Base-by-base conservation (phyloP, 1,140 invertebrate genomes). In the Antheraea mylitta region DNA sequence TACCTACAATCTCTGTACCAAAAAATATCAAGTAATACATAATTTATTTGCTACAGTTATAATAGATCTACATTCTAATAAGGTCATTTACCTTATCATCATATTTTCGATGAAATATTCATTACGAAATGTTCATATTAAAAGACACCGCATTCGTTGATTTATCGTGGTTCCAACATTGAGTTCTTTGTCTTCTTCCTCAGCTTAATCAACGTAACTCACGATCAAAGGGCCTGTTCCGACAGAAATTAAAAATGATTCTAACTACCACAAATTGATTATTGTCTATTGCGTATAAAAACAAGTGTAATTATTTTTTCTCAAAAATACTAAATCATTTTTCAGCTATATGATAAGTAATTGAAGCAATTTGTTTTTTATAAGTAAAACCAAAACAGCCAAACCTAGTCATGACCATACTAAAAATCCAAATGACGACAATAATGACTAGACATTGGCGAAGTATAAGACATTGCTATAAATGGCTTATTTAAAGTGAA, bases 61-160 rank as follows among this genome's bases (percentile, higher is more conserved):
- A 16, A 60, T n/a, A 60, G 58, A 18, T n/a, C 9, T 42, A 3
- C 8, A 63, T 36, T 37, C 16, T 18, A 38, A 53, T 65, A 65
- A 66, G 58, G 53, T 19, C 53, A 66, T 66, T 66, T 66, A 58
- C 48, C 53, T 59, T 38, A 37, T 59, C 18, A 10, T 63, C 61
- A 63, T 63, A 30, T 37, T 70, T 66, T 70, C 70, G 58, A 37
- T 59, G 64, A 66, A 62, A 64, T 77, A 73, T 71, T 75, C 72
- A 80, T 80, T 82, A 81, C 70, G 71, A 77, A 83, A 85, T 79
- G 83, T 82, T 81, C 22, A 78, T 80, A 86, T 83, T 77, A 82
- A 84, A 86, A 82, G 67, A 76, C 68, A 66, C 83, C 80, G 85
- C 81, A 78, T 81, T 76, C 73, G 81, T 81, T 84, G 81, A 87